These are phyloP conservation scores for Smittia sp. DNA, from an alignment of 2,888 invertebrate genomes.

Conservation along the genomic window DNA sequence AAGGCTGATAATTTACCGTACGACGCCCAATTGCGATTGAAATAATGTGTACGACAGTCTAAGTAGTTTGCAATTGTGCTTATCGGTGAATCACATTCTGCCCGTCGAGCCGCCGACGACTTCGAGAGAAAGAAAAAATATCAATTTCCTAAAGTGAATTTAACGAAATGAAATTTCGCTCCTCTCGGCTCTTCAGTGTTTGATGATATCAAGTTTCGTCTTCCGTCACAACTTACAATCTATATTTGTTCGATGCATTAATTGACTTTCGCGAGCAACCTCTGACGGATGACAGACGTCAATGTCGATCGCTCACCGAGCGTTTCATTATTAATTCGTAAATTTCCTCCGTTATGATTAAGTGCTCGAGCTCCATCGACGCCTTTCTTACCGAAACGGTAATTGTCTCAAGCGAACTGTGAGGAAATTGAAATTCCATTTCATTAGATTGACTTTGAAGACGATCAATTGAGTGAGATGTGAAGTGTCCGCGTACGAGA, in stretches of 20 bases:
- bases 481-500: neutral
- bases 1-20: neutral
- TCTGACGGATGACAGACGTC: too few species aligned
- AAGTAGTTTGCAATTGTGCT: neutral
- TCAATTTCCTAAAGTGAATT: constrained; percentile 10
- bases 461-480: neutral
- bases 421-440: constrained; percentile 1
- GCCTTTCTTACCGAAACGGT: too few species aligned
- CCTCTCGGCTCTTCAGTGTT: neutral
- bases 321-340: too few species aligned
- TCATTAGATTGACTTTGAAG: constrained; percentile 12
- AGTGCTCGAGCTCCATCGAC: neutral
- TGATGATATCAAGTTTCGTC: neutral
- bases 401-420: neutral
- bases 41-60: constrained; percentile 12
- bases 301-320: too few species aligned
- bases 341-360: neutral
- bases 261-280: neutral
- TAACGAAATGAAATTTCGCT: constrained; percentile 16
- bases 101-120: neutral
- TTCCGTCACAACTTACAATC: neutral
- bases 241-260: too few species aligned
- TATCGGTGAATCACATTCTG: neutral
- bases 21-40: neutral
- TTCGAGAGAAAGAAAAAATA: neutral